phyloP scores from a whole-genome alignment of 2,888 invertebrate genomes.

The Drosophila niveifrons region DNA sequence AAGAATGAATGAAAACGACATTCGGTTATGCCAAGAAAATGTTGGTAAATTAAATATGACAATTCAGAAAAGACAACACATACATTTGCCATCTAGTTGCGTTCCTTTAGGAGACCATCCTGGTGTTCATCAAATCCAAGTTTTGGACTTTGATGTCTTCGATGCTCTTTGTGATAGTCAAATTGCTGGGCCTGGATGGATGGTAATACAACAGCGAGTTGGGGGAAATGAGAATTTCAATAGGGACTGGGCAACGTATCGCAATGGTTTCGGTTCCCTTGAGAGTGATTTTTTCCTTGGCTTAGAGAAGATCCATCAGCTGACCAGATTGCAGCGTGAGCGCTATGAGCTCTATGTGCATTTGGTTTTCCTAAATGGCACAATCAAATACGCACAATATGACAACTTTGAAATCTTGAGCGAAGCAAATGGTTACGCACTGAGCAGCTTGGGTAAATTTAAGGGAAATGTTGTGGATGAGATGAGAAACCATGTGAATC shows the following conservation, averaged over 20 bases:
- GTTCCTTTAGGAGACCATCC: not conserved
- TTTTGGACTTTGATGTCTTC: not conserved
- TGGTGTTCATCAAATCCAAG: not conserved
- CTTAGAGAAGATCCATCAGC: conserved; percentile 3
- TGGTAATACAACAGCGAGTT: not conserved
- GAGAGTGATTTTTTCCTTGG: conserved; percentile 1
- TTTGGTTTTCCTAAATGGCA: not conserved
- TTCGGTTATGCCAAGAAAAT: not conserved
- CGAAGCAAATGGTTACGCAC: not conserved
- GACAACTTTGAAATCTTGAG: conserved; percentile 1
- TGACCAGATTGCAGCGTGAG: no score
- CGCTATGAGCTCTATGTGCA: conserved; percentile 2
- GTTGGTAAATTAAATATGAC: not conserved
- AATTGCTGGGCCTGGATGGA: not conserved
- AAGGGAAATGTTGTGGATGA: not conserved
- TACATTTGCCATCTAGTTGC: not conserved
- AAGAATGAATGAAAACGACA: not conserved
- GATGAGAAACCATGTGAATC: not conserved
- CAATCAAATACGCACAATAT: not conserved
- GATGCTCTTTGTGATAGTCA: not conserved
- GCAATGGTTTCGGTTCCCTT: conserved; percentile 1
- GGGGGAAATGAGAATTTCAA: not conserved
- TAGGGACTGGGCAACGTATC: not conserved
- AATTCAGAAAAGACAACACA: not conserved
- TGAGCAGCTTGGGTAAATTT: not conserved